Evolutionary conservation across 2,113 vertebrate species (phyloP).

Genomic region (Zapornia atra): DNA sequence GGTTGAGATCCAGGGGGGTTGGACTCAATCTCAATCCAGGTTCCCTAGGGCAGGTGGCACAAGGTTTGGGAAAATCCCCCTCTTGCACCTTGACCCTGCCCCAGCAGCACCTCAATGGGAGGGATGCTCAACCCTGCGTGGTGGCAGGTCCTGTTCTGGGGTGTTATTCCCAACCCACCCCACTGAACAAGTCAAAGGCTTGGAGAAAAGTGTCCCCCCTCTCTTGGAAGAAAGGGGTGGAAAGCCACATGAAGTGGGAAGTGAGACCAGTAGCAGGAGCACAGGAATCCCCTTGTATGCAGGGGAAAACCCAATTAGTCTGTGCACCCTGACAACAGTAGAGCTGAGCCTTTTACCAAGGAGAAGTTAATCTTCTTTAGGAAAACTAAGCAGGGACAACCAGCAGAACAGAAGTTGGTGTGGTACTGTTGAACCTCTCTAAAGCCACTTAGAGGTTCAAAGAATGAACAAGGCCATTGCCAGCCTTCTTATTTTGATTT

Average conservation of each 20-base stretch:
- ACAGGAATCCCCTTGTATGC: not conserved
- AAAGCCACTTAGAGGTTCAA: slow-evolving; percentile 30
- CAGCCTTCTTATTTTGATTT: slow-evolving; percentile 8
- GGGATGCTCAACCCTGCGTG: rapidly evolving
- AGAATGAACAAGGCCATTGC: slow-evolving; percentile 2
- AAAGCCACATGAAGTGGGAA: not conserved
- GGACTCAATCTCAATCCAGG: no score
- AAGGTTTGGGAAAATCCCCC: no score
- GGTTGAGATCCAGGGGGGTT: no score
- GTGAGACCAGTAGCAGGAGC: not conserved
- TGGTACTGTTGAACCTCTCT: not conserved
- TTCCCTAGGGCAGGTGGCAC: no score
- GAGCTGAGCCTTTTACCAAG: not conserved
- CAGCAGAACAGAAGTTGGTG: not conserved
- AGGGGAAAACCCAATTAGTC: slow-evolving; percentile 9
- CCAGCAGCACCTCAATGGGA: rapidly evolving
- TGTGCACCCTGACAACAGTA: not conserved
- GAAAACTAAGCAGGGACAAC: not conserved
- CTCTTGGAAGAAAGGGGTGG: not conserved
- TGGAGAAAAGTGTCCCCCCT: rapidly evolving
- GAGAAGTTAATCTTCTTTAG: slow-evolving; percentile 8
- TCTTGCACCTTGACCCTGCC: not conserved
- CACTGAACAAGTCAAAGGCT: rapidly evolving
- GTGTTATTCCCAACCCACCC: not conserved
- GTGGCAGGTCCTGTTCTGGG: no score